phyloP scores from a whole-genome alignment of 2,888 invertebrate genomes.

The Ectemnius lituratus region DNA sequence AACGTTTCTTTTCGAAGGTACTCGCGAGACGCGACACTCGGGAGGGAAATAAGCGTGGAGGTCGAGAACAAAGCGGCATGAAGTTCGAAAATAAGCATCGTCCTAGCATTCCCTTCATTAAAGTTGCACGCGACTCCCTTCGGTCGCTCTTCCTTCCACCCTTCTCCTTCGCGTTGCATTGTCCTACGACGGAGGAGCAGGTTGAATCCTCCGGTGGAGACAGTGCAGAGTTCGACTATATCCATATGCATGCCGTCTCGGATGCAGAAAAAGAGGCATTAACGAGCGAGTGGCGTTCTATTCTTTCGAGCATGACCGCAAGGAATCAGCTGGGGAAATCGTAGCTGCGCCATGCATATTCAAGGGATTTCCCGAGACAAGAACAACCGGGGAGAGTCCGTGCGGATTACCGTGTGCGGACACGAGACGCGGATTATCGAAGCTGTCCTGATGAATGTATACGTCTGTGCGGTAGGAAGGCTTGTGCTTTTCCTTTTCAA shows the following conservation, averaged over 20 bases:
- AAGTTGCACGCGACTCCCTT: neutral
- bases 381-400: slow-evolving; percentile 16
- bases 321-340: slow-evolving; percentile 28
- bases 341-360: slow-evolving; percentile 30
- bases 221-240: neutral
- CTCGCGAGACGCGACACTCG: neutral
- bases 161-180: neutral
- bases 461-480: neutral
- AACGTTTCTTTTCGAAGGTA: slow-evolving; percentile 9
- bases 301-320: slow-evolving; percentile 22
- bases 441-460: neutral
- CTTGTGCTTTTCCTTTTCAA: slow-evolving; percentile 1
- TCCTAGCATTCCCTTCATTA: neutral
- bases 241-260: neutral
- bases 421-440: slow-evolving; percentile 27
- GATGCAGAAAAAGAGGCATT: neutral
- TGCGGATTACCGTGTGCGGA: slow-evolving; percentile 26
- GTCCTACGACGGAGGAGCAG: too few species aligned
- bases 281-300: slow-evolving; percentile 1
- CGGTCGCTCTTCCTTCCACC: neutral
- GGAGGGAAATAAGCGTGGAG: slow-evolving; percentile 11
- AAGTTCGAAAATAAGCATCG: slow-evolving; percentile 8
- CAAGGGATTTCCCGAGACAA: slow-evolving; percentile 20
- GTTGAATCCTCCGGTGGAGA: neutral
- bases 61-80: neutral